Evolutionary conservation across 2,113 vertebrate genomes (phyloP), one percentile per base, ranked within the genome.

Genomic region (Steatornis caripensis): DNA sequence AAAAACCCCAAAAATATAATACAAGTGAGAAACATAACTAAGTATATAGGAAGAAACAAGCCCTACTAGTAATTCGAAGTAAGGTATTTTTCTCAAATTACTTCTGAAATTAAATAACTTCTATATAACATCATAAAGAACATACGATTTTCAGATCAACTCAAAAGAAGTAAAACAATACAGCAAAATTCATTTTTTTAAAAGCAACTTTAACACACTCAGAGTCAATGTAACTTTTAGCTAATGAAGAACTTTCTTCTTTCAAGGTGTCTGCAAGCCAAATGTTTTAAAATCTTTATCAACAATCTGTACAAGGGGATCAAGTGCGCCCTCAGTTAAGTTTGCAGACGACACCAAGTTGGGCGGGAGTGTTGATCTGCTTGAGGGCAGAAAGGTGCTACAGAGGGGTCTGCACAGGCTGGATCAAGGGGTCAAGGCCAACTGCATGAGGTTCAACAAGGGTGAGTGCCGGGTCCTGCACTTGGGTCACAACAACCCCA

Each of bases 351-450:
- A 79, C 29, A 53, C 14, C 37, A 54, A 54, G 18, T 3, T 43
- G 11, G 10, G 36, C 1, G 3, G 36, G 21, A 78, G 29, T 4
- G 8, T 34, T 20, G 15, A 51, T 34, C 29, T 62, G 16, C 46
- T 27, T 4, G 26, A 53, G 23, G 48, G 23, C 2, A n/a, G 36
- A 10, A 41, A 43, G 60, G 48, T 18, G 29, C 18, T 34, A 2
- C 34, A 62, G 58, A 39, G 46, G 45, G 74, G 14, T 8, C 27
- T 53, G 32, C 22, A 79, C 60, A 78, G 30, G 46, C 23, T n/a
- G 46, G 37, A 79, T 21, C 1, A 0, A 43, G 29, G 37, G 13
- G 30, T 37, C 0, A 0, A n/a, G 45, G 45, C 29, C 49, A 53
- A 9, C 5, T 21, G 48, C 13, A 41, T 24, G 37, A 24, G 21